A percentile compares a stretch with the other conserved stretches of the same genome.
These are phyloP conservation scores for Holotrichia oblita DNA, from an alignment of 1,140 invertebrate species.

Conservation along the genomic window DNA sequence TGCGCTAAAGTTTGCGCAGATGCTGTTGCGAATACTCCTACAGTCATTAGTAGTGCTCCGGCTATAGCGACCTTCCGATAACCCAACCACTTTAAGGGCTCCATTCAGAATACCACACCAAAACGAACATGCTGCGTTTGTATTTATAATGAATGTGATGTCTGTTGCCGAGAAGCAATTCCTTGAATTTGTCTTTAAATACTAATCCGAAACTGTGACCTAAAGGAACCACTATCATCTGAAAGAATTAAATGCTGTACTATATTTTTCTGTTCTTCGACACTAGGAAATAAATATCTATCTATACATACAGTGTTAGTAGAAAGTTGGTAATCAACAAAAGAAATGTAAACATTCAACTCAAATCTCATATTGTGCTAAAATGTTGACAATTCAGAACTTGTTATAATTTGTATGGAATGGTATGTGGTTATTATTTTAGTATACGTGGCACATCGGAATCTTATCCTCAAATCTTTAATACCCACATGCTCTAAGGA, in stretches of 20 bases:
- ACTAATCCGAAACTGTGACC: constrained; percentile 74
- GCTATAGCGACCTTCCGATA: constrained; percentile 70
- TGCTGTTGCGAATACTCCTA: constrained; percentile 67
- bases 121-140: constrained; percentile 70
- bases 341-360: too few species aligned
- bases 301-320: too few species aligned
- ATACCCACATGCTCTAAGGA: too few species aligned
- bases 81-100: constrained; percentile 70
- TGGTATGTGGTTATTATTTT: too few species aligned
- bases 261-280: too few species aligned
- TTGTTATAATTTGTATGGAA: too few species aligned
- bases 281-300: too few species aligned
- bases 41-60: constrained; percentile 65
- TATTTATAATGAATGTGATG: constrained; percentile 72
- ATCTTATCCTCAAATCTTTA: too few species aligned
- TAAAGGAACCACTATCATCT: constrained; percentile 70
- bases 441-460: too few species aligned
- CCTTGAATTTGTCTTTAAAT: constrained; percentile 68
- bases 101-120: constrained; percentile 71
- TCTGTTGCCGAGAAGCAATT: constrained; percentile 68
- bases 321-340: too few species aligned
- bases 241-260: constrained; percentile 51
- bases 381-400: too few species aligned
- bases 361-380: too few species aligned
- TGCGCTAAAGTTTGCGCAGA: constrained; percentile 67